Evolutionary conservation across 1,140 invertebrate species (phyloP).

Genomic region (Steinernema khuongi): DNA sequence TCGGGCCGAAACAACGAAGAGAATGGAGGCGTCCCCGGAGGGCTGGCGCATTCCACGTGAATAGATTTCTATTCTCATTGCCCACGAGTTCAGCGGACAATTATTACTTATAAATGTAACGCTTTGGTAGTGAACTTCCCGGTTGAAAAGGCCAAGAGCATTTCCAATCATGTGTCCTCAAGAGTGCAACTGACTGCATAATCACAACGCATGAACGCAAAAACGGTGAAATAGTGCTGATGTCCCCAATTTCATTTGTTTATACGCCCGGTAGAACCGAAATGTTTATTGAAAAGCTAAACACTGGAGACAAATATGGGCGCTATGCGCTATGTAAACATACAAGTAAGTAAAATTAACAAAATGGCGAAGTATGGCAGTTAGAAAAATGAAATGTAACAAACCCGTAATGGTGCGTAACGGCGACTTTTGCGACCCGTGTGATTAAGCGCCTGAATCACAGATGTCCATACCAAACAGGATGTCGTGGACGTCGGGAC

Average conservation of each 20-base stretch:
- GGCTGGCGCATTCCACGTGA: conserved; percentile 8
- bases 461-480: neutral
- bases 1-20: neutral
- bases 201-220: neutral
- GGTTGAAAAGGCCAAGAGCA: neutral
- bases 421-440: neutral
- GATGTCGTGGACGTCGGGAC: neutral
- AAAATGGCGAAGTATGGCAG: no score
- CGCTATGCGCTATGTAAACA: no score
- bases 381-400: no score
- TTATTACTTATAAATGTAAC: conserved; percentile 11
- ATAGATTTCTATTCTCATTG: neutral
- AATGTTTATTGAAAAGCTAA: neutral
- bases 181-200: neutral
- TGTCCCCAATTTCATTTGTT: neutral
- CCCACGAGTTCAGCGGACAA: neutral
- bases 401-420: no score
- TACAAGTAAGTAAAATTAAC: no score
- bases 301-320: no score
- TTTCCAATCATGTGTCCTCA: neutral
- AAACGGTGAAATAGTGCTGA: neutral
- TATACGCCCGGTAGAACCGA: neutral
- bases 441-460: neutral
- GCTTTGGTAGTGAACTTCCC: neutral
- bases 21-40: conserved; percentile 11